Evolutionary conservation across 2,888 invertebrate genomes (phyloP), one percentile per base, ranked within the genome.

Genomic region (Caenorhabditis sulstoni): DNA sequence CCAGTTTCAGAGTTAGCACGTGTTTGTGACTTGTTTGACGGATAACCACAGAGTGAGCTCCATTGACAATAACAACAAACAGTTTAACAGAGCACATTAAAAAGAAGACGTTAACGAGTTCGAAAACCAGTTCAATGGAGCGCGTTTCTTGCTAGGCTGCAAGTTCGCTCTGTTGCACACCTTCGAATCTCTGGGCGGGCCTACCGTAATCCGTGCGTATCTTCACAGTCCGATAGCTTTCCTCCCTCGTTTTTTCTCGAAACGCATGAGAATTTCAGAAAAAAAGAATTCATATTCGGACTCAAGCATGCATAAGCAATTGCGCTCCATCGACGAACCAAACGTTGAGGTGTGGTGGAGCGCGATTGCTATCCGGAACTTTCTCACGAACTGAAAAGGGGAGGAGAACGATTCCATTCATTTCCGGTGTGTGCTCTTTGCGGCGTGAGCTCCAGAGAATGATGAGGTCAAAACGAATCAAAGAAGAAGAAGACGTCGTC

Each of bases 161-260:
- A n/a, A n/a, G n/a, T n/a, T n/a, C n/a, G n/a, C n/a, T n/a, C n/a
- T n/a, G n/a, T n/a, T n/a, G n/a, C n/a, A n/a, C n/a, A n/a, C n/a
- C n/a, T n/a, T n/a, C n/a, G n/a, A n/a, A n/a, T n/a, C n/a, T n/a
- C n/a, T n/a, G n/a, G n/a, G n/a, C n/a, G n/a, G n/a, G n/a, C n/a
- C n/a, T n/a, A n/a, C n/a, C n/a, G n/a, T 39, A 55, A 66, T 55
- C 44, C 45, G 41, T 55, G 65, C 45, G 55, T 53, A 53, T n/a
- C 55, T 55, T 35, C 47, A 66, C 65, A 53, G 45, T 35, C 0
- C 41, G 29, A 52, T 53, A 37, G 29, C 29, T 29, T n/a, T n/a
- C n/a, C n/a, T n/a, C n/a, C n/a, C n/a, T n/a, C n/a, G n/a, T n/a
- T n/a, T 29, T 29, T 29, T 29, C 29, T 29, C 29, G 29, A 29